Evolutionary conservation across 2,888 invertebrate genomes (phyloP), one percentile per base, ranked within the genome.

Genomic region (Phyto melanocephala): DNA sequence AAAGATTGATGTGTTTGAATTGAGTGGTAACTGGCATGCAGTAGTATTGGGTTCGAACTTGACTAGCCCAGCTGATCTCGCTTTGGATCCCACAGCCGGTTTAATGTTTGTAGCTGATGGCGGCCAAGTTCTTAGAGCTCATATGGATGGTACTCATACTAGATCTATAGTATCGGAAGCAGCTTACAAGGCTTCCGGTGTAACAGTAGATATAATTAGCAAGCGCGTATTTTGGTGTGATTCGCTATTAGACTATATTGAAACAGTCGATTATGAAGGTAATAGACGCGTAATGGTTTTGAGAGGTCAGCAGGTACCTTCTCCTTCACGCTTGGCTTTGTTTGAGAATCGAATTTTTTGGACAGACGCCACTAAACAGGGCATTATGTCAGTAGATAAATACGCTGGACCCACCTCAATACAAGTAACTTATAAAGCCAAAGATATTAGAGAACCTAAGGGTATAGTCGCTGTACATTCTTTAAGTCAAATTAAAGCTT

Each of bases 211-310:
- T 91, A 95, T 96, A n/a, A 95, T 97, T 24, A 95, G 96, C 0
- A 95, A 96, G 87, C 92, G 99, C 63, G 94, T 99, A 7, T 99
- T 96, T 92, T 99, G 99, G 98, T 98, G 98, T 87, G 99, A 99
- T 90, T 96, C 97, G 0, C 92, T 98, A 13, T 92, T 99, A 70
- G 98, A 99, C 92, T 97, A 98, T 89, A 97, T 99, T 84, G 98
- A 99, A 89, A 97, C 98, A 0, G 96, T 98, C 0, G 97, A 98
- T 90, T 99, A 99, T 90, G 94, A 97, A 67, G 98, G 98, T 0
- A 93, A 94, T 80, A 94, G 95, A 85, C 93, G 98, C 83, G 95
- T 95, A 81, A 93, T 96, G 89, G 95, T 97, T 0, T 92, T 97
- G 2, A 92, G 97, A 78, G 97, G 97, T 1, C 95, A 95, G 82